A percentile compares a stretch with the other conserved stretches of the same genome.
Conservation (phyloP, 2,797 vertebrate genomes). For the Cyprinella venusta region DNA sequence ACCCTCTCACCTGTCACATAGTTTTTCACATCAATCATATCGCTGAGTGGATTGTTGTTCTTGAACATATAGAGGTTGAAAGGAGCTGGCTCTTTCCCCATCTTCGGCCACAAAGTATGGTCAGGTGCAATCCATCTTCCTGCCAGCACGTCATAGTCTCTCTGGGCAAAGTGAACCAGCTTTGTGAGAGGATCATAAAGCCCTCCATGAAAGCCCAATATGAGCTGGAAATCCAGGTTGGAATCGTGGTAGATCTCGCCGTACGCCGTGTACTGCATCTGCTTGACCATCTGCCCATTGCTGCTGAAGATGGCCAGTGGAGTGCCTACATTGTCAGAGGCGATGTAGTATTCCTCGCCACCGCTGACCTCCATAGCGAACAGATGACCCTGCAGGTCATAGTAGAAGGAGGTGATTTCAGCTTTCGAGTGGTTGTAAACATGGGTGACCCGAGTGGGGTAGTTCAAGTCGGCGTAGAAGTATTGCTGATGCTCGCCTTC, state of each 20-base stretch:
- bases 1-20: conserved; percentile 84
- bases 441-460: conserved; percentile 85
- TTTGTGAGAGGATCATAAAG: conserved; percentile 89
- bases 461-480: conserved; percentile 89
- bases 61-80: conserved; percentile 92
- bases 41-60: conserved; percentile 90
- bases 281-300: conserved; percentile 89
- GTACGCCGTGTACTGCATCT: conserved; percentile 77
- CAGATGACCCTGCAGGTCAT: conserved; percentile 88
- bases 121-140: conserved; percentile 89
- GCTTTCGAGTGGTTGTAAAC: conserved; percentile 89
- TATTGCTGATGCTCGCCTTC: conserved; percentile 87
- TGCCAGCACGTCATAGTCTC: conserved; percentile 88
- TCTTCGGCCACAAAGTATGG: conserved; percentile 85
- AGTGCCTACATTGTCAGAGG: conserved; percentile 88
- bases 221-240: conserved; percentile 87
- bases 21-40: conserved; percentile 86
- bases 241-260: conserved; percentile 85
- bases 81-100: conserved; percentile 84
- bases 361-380: conserved; percentile 91
- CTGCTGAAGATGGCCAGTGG: conserved; percentile 88
- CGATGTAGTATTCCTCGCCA: conserved; percentile 87
- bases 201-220: conserved; percentile 89
- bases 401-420: conserved; percentile 87
- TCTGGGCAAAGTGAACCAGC: conserved; percentile 87